Conservation (phyloP, 1,140 invertebrate genomes). For the Brachionus rotundiformis region DNA sequence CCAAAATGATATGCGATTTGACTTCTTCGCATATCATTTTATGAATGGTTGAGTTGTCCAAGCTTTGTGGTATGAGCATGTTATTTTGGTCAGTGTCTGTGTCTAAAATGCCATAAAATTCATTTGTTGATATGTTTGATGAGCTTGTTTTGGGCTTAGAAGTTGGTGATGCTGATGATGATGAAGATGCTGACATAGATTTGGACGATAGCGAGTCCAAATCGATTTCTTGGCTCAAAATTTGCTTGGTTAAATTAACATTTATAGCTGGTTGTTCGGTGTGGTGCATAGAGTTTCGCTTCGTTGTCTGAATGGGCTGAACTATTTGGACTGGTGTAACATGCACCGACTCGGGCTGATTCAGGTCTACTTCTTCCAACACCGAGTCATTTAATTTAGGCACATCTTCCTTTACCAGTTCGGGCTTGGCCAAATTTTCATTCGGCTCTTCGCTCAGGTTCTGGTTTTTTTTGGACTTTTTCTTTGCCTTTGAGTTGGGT, state of each 20-base stretch:
- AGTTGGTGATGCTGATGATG: background rate
- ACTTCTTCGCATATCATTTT: constrained; percentile 33
- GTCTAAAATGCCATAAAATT: constrained; percentile 11
- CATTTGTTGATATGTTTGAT: background rate
- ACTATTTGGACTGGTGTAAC: constrained; percentile 2
- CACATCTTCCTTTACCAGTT: background rate
- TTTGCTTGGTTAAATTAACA: constrained; percentile 35
- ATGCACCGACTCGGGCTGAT: background rate
- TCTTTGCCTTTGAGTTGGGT: background rate
- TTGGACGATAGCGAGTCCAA: background rate
- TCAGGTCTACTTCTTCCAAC: constrained; percentile 22
- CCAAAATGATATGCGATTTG: constrained; percentile 15
- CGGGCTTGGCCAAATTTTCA: background rate
- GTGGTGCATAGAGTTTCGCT: background rate
- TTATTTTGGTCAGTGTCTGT: background rate
- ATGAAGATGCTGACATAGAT: constrained; percentile 18
- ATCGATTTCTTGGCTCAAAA: background rate
- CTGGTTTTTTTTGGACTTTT: constrained; percentile 30
- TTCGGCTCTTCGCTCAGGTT: background rate
- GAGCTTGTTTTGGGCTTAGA: background rate
- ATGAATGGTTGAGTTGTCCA: constrained; percentile 36
- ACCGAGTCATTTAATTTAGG: background rate
- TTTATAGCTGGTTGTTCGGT: background rate
- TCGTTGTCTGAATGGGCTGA: constrained; percentile 16
- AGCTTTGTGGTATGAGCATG: constrained; percentile 37